Conservation (phyloP, 1,140 invertebrate species). For the Geopemphigus sp. region DNA sequence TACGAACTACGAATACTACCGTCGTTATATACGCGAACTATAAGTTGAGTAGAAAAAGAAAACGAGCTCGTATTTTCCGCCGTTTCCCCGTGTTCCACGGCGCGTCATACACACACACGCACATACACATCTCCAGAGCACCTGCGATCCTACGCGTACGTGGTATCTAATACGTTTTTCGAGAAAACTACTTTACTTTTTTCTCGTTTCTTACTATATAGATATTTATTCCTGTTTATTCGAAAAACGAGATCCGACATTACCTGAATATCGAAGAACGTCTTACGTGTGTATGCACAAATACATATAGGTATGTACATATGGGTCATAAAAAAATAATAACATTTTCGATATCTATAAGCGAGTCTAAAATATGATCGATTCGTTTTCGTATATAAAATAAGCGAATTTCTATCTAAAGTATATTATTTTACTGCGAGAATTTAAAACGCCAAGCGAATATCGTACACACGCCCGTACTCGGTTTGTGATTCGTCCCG, state of each 20-base stretch:
- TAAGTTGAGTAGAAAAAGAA: constrained; percentile 31
- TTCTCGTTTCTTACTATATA: not conserved
- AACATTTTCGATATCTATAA: too few species aligned
- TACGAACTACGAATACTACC: not conserved
- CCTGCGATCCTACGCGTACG: not conserved
- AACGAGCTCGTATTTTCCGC: constrained; percentile 30
- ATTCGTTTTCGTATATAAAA: too few species aligned
- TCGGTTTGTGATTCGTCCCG: too few species aligned
- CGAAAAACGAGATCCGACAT: not conserved
- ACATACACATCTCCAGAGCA: not conserved
- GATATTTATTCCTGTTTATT: constrained; percentile 1
- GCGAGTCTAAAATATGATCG: too few species aligned
- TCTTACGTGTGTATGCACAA: too few species aligned
- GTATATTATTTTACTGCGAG: too few species aligned
- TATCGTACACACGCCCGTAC: too few species aligned
- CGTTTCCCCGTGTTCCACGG: not conserved
- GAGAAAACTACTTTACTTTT: constrained; percentile 25
- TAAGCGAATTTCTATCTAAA: too few species aligned
- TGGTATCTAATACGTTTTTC: constrained; percentile 10
- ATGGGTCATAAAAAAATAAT: too few species aligned
- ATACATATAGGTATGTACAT: too few species aligned
- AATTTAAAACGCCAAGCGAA: too few species aligned
- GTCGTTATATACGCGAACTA: not conserved
- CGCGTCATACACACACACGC: not conserved
- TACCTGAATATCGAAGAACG: not conserved